Conservation (phyloP, 1,140 invertebrate species). For the Acromyrmex echinatior region DNA sequence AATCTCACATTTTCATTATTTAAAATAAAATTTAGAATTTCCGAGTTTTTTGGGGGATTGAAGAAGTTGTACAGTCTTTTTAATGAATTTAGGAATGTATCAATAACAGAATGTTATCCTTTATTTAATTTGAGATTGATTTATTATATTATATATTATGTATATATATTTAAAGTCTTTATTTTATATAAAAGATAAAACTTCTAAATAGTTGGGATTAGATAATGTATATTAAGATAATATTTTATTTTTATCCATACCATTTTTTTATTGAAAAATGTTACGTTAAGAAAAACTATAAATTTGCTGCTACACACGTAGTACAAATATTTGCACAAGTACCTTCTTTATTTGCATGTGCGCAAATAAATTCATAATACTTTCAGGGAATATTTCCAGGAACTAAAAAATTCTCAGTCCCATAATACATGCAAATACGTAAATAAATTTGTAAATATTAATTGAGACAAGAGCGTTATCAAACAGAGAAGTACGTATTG, state of each 20-base stretch:
- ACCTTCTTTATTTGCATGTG: slow-evolving; percentile 42
- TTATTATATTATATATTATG: not conserved
- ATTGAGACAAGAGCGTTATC: slow-evolving; percentile 10
- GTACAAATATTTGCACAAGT: slow-evolving; percentile 34
- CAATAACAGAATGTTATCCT: not conserved
- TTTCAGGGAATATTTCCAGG: slow-evolving; percentile 30
- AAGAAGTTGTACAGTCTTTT: slow-evolving; percentile 9
- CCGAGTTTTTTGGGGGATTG: not conserved
- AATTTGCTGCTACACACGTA: slow-evolving; percentile 22
- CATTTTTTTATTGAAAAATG: slow-evolving; percentile 18
- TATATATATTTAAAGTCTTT: not conserved
- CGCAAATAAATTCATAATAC: slow-evolving; percentile 48
- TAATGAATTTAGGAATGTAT: not conserved
- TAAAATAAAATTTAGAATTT: not conserved
- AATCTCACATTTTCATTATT: not conserved
- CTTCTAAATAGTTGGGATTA: not conserved
- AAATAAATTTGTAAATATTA: slow-evolving; percentile 60
- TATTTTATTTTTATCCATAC: slow-evolving; percentile 21
- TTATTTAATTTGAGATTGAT: not conserved
- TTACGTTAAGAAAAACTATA: slow-evolving; percentile 34
- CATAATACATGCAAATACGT: slow-evolving; percentile 55
- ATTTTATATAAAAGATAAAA: not conserved
- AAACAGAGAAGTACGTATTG: not conserved
- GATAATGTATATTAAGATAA: slow-evolving; percentile 1
- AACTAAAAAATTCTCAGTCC: slow-evolving; percentile 32